phyloP scores from a whole-genome alignment of 2,797 vertebrate genomes.

The Sebastes minor region DNA sequence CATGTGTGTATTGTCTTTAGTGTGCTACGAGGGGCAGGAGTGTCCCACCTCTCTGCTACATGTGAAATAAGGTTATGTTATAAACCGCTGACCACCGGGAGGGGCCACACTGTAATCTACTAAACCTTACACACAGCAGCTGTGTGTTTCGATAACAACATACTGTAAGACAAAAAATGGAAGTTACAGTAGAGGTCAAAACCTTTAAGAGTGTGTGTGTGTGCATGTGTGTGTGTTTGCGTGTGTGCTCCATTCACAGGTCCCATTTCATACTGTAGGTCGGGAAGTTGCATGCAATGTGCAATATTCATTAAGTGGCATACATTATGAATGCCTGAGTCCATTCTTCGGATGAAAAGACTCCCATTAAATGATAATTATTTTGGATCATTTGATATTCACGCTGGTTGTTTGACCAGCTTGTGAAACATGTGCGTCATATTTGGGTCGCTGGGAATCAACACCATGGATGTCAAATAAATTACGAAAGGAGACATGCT shows the following conservation, averaged over 20 bases:
- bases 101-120: slow-evolving; percentile 52
- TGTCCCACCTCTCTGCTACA: slow-evolving; percentile 54
- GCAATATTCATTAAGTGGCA: slow-evolving; percentile 78
- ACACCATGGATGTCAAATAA: neutral
- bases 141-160: slow-evolving; percentile 5
- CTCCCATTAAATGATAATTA: slow-evolving; percentile 22
- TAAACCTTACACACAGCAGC: slow-evolving; percentile 12
- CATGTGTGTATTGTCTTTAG: slow-evolving; percentile 78
- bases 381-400: slow-evolving; percentile 43
- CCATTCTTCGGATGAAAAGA: slow-evolving; percentile 33
- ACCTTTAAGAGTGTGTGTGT: slow-evolving; percentile 43
- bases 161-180: neutral
- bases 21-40: slow-evolving; percentile 63
- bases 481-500: neutral
- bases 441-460: neutral
- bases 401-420: slow-evolving; percentile 17
- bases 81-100: slow-evolving; percentile 73
- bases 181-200: slow-evolving; percentile 30
- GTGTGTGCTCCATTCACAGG: slow-evolving; percentile 38
- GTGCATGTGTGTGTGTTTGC: neutral
- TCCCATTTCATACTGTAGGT: slow-evolving; percentile 72
- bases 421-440: neutral
- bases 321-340: slow-evolving; percentile 65
- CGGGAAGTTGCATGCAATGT: slow-evolving; percentile 82
- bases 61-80: slow-evolving; percentile 55